A percentile compares a stretch with the other conserved stretches of the same genome.
Evolutionary conservation across 2,113 vertebrate species (phyloP).

Genomic region (Ariopsis seemanni): DNA sequence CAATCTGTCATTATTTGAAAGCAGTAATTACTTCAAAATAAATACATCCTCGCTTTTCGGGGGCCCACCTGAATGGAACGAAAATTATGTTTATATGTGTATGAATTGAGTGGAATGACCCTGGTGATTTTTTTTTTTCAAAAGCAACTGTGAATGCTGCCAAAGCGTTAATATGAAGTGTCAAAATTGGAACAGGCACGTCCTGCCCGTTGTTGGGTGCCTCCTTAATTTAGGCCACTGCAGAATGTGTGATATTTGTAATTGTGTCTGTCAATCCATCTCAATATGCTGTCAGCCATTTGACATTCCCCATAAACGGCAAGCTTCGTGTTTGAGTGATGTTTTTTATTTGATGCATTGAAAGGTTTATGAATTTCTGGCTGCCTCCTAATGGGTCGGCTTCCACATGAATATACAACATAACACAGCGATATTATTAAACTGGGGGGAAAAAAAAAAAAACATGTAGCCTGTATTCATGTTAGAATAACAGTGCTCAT

Average conservation of each 20-base stretch:
- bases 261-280: slow-evolving; percentile 59
- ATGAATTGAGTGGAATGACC: slow-evolving; percentile 44
- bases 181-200: slow-evolving; percentile 46
- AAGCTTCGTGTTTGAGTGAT: slow-evolving; percentile 28
- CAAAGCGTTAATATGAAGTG: slow-evolving; percentile 39
- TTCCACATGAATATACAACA: slow-evolving; percentile 39
- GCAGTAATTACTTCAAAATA: slow-evolving; percentile 49
- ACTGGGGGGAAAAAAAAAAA: not conserved
- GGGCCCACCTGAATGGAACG: slow-evolving; percentile 26
- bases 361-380: slow-evolving; percentile 46
- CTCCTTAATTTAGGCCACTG: slow-evolving; percentile 50
- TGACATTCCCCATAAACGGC: slow-evolving; percentile 49
- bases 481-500: slow-evolving; percentile 22
- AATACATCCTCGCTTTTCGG: slow-evolving; percentile 28
- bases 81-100: slow-evolving; percentile 44
- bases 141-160: slow-evolving; percentile 30
- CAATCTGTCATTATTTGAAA: slow-evolving; percentile 41
- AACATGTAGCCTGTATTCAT: not conserved
- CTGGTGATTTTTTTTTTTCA: slow-evolving; percentile 19
- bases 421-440: slow-evolving; percentile 19
- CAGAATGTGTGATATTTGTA: slow-evolving; percentile 53
- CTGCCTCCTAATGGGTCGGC: slow-evolving; percentile 20
- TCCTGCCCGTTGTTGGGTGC: slow-evolving; percentile 45
- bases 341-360: slow-evolving; percentile 39
- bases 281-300: slow-evolving; percentile 39